Conservation (phyloP, 2,888 invertebrate genomes). For the Cantharis rufa region DNA sequence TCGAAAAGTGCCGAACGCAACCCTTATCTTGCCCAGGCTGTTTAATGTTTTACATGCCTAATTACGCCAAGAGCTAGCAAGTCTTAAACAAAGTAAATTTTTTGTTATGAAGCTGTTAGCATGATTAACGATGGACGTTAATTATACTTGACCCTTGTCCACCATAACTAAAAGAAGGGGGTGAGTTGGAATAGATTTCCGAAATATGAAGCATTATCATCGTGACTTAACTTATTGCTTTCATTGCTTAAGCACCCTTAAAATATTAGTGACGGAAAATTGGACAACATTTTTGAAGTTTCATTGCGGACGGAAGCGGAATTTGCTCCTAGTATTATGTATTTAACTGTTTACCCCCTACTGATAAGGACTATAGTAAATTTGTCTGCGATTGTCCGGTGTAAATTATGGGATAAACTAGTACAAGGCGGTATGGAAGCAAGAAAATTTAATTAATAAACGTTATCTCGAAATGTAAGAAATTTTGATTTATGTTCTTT, state of each 20-base stretch:
- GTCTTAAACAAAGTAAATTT: slow-evolving; percentile 31
- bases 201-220: slow-evolving; percentile 18
- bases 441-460: slow-evolving; percentile 43
- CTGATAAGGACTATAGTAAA: slow-evolving; percentile 41
- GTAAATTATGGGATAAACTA: slow-evolving; percentile 28
- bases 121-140: slow-evolving; percentile 42
- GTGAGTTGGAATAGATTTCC: slow-evolving; percentile 6
- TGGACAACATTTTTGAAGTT: not conserved
- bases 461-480: slow-evolving; percentile 36
- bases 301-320: not conserved
- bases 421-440: slow-evolving; percentile 27
- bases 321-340: slow-evolving; percentile 24
- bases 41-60: not conserved
- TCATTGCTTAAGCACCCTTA: slow-evolving; percentile 10
- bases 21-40: not conserved
- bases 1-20: not conserved
- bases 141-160: slow-evolving; percentile 42
- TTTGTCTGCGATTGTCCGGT: slow-evolving; percentile 38
- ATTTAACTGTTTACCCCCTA: slow-evolving; percentile 38
- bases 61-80: slow-evolving; percentile 6
- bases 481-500: slow-evolving; percentile 28
- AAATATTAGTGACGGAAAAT: not conserved
- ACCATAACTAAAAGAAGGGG: slow-evolving; percentile 16
- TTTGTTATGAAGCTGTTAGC: slow-evolving; percentile 28
- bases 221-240: slow-evolving; percentile 28